Conservation (phyloP, 2,888 invertebrate genomes). For the Drosophila tripunctata region DNA sequence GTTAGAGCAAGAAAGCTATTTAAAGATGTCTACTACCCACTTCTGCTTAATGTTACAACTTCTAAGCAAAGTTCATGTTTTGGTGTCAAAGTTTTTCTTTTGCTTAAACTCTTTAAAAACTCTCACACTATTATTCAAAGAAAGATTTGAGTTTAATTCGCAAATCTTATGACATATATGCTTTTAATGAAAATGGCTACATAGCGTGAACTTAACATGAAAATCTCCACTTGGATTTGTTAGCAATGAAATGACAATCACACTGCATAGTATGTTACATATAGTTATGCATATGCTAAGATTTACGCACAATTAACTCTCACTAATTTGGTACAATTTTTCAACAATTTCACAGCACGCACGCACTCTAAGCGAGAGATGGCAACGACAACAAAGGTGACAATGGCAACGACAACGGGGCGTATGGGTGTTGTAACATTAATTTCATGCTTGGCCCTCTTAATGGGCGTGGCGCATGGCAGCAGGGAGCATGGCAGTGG, state of each 20-base stretch:
- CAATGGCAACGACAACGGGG: slow-evolving; percentile 18
- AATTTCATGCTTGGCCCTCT: slow-evolving; percentile 25
- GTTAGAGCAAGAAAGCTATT: no score
- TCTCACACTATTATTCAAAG: no score
- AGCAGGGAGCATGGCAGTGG: slow-evolving; percentile 18
- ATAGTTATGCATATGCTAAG: background rate
- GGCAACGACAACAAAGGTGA: slow-evolving; percentile 27
- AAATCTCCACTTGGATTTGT: background rate
- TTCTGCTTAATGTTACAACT: no score
- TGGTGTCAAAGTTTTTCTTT: no score
- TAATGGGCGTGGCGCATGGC: slow-evolving; percentile 30
- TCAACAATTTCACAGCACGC: slow-evolving; percentile 49
- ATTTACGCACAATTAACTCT: slow-evolving; percentile 32
- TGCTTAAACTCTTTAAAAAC: no score
- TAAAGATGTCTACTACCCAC: no score
- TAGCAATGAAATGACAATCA: background rate
- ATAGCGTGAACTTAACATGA: no score
- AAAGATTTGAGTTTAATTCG: no score
- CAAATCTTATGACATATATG: no score
- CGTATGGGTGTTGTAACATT: slow-evolving; percentile 34
- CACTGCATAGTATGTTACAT: background rate
- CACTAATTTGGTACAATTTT: slow-evolving; percentile 43
- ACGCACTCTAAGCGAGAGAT: slow-evolving; percentile 40
- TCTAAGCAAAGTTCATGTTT: no score
- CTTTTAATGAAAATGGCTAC: no score